These are phyloP conservation scores for Myoxocephalus aenaeus DNA, from an alignment of 2,797 vertebrate genomes.

Conservation along the genomic window DNA sequence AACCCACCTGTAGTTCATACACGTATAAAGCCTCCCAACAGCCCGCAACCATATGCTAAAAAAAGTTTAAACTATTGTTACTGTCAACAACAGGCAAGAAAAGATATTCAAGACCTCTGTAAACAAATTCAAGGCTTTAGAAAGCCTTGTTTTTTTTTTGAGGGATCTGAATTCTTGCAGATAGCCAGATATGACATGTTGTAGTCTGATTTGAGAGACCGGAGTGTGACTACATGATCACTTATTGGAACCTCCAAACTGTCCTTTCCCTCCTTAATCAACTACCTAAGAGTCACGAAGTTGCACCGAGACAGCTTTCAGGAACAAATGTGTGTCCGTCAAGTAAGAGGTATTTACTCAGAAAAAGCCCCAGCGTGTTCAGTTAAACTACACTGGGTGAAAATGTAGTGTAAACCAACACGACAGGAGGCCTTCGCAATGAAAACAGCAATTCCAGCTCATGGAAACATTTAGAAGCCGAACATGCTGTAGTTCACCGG, in stretches of 20 bases:
- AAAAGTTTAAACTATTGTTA: background rate
- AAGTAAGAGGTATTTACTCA: slow-evolving; percentile 50
- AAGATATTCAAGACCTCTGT: background rate
- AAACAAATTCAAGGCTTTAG: background rate
- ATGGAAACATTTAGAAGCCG: slow-evolving; percentile 64
- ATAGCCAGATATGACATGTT: background rate
- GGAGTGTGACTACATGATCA: slow-evolving; percentile 22
- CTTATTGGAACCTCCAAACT: slow-evolving; percentile 28
- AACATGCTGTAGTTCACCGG: slow-evolving; percentile 50
- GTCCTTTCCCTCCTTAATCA: slow-evolving; percentile 29
- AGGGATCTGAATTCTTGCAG: background rate
- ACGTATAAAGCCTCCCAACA: background rate
- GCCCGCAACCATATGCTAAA: background rate
- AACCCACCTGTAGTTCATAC: background rate
- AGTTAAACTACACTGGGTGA: slow-evolving; percentile 47
- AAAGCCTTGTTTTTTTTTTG: background rate
- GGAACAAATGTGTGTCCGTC: slow-evolving; percentile 57
- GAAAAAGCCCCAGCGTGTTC: slow-evolving; percentile 56
- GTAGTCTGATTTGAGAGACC: slow-evolving; percentile 25
- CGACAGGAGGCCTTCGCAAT: slow-evolving; percentile 61
- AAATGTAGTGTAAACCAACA: slow-evolving; percentile 59
- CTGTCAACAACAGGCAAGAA: background rate
- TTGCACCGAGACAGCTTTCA: slow-evolving; percentile 44
- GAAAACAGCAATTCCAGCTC: slow-evolving; percentile 57
- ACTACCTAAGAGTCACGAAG: slow-evolving; percentile 23